Percentiles rank a stretch among this genome's conserved stretches.
These are phyloP conservation scores for Apis florea DNA, from an alignment of 1,140 invertebrate genomes.

Conservation along the genomic window DNA sequence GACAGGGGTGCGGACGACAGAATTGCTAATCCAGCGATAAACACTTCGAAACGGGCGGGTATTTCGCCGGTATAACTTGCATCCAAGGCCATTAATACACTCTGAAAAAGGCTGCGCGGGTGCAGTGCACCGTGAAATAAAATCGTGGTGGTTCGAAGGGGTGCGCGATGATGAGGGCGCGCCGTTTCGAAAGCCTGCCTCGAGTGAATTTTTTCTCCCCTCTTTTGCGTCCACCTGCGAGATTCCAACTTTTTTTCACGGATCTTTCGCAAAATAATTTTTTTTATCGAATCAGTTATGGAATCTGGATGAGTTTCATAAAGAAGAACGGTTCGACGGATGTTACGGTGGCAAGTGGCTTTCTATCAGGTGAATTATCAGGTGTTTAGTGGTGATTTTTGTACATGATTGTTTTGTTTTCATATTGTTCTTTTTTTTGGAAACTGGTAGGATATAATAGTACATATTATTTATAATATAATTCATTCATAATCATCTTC, in stretches of 20 bases:
- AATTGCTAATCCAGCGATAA: slow-evolving; percentile 75
- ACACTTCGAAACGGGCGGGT: slow-evolving; percentile 59
- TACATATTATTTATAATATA: too few relatives aligned
- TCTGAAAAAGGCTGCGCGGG: slow-evolving; percentile 35
- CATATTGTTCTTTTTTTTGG: too few relatives aligned
- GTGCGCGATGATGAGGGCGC: slow-evolving; percentile 13
- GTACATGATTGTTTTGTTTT: too few relatives aligned
- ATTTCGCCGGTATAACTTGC: slow-evolving; percentile 44
- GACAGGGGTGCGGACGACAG: slow-evolving; percentile 65
- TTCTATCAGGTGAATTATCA: too few relatives aligned
- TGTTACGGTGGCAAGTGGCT: too few relatives aligned
- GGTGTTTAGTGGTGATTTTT: too few relatives aligned
- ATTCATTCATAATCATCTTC: too few relatives aligned
- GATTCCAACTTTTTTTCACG: background rate
- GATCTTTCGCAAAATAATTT: background rate
- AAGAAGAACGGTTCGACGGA: too few relatives aligned
- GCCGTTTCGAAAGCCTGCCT: background rate
- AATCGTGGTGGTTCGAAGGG: slow-evolving; percentile 7
- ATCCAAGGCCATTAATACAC: slow-evolving; percentile 46
- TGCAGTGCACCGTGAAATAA: slow-evolving; percentile 45
- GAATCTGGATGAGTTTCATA: background rate
- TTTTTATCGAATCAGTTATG: background rate
- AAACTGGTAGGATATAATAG: too few relatives aligned
- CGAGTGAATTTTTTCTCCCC: background rate
- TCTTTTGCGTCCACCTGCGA: background rate